These are phyloP conservation scores for Oligia fasciuncula DNA, from an alignment of 2,888 invertebrate species.

Conservation along the genomic window DNA sequence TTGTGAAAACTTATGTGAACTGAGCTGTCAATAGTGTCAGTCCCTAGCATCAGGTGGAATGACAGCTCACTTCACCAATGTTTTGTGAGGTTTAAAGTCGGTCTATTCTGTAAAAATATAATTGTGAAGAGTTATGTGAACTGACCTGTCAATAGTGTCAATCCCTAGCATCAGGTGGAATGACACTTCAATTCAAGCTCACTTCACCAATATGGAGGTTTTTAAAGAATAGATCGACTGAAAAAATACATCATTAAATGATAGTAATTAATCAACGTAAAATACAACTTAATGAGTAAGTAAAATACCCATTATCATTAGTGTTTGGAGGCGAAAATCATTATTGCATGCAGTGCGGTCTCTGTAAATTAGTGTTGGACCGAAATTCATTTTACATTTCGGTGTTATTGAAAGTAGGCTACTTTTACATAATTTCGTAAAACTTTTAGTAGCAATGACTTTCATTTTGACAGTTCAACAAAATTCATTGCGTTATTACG, in stretches of 20 bases:
- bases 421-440: neutral
- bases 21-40: neutral
- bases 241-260: conserved; percentile 24
- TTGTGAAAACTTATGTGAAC: neutral
- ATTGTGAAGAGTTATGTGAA: no score
- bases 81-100: no score
- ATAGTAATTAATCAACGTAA: conserved; percentile 41
- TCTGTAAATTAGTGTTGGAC: conserved; percentile 20
- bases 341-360: conserved; percentile 47
- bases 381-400: conserved; percentile 7
- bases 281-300: conserved; percentile 45
- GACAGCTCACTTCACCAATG: neutral
- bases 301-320: conserved; percentile 44
- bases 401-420: neutral
- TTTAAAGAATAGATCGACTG: neutral
- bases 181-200: neutral
- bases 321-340: conserved; percentile 37
- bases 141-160: no score
- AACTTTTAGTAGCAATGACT: neutral
- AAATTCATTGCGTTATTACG: neutral
- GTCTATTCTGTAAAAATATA: no score
- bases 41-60: neutral
- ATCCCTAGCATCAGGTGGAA: neutral
- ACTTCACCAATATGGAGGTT: neutral
- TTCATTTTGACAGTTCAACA: neutral